Base-by-base conservation (phyloP, 2,797 vertebrate species). In the Chelmon rostratus region DNA sequence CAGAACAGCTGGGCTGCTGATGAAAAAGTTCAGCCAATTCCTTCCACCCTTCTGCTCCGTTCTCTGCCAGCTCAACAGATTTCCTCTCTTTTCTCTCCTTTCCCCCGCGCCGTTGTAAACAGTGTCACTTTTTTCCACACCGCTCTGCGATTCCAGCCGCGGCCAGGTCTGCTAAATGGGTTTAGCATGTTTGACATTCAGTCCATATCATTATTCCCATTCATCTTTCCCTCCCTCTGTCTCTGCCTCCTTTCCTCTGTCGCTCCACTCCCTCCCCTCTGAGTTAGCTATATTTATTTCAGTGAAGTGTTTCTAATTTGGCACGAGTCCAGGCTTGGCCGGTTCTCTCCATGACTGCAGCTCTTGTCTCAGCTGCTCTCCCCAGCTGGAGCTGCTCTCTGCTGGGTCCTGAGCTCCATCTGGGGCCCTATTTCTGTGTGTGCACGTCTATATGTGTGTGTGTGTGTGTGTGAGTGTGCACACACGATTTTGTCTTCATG, bases 321-420 rank as follows among this genome's bases (percentile, higher is more conserved):
- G 95, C 94, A 66, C 83, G 46, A 85, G 89, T 92, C 94, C 95
- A 96, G 92, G 88, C 86, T 87, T 87, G 93, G 94, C 90, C 92
- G 88, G 92, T 94, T 93, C 90, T 84, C 92, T 95, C 94, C 89
- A 90, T 94, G 92, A 94, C 93, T 95, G 93, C 94, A 94, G 93
- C 92, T 92, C 94, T 95, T 87, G 93, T 96, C 94, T 95, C 96
- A 96, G 95, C 95, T 96, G 95, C 93, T 94, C 91, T 89, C 84
- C 93, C 93, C 95, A 95, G 95, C 94, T 95, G 96, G 94, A 95
- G 92, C 82, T 92, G 88, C 89, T 91, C 93, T 95, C 93, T 88
- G 79, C 93, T 93, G 91, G 91, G 94, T 93, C 86, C 89, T 87
- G 86, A 89, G 82, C 87, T 95, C 95, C 95, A 95, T 95, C 94